Percentiles rank a stretch among this genome's conserved stretches.
Conservation (phyloP, 53 echinoderm and acorn worm genomes). For the Echinometra lucunter region DNA sequence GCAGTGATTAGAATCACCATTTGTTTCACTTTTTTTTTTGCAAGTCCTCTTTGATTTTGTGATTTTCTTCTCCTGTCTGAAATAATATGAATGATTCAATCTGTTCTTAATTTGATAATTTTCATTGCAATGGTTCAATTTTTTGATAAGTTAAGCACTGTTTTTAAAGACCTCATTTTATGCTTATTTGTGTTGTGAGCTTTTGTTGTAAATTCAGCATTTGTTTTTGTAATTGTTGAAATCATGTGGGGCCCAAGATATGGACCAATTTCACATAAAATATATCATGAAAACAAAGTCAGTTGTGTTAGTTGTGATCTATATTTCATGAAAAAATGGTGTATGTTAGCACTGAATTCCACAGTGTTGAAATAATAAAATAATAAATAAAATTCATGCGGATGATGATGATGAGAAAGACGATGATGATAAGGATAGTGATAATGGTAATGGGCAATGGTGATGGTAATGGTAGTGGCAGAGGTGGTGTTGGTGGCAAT, state of each 20-base stretch:
- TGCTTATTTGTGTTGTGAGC: not conserved
- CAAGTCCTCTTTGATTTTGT: not conserved
- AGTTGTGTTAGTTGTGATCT: not conserved
- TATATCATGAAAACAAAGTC: constrained; percentile 33
- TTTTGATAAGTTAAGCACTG: not conserved
- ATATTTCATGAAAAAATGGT: not conserved
- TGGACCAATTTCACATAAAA: constrained; percentile 66
- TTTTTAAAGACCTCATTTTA: constrained; percentile 15
- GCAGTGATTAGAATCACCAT: not conserved
- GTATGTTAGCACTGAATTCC: not conserved
- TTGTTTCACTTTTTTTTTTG: not conserved
- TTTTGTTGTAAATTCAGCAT: constrained; percentile 12
- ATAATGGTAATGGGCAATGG: not conserved
- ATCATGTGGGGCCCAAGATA: constrained; percentile 43
- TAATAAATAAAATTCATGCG: not conserved
- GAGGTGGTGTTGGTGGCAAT: not conserved
- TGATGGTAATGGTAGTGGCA: not conserved
- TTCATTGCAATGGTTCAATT: not conserved
- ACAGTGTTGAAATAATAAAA: no score
- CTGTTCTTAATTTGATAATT: not conserved
- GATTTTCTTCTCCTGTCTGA: constrained; percentile 27
- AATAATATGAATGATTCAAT: constrained; percentile 33
- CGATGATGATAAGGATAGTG: not conserved
- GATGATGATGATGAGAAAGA: not conserved
- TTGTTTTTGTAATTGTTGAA: constrained; percentile 37